Percentiles rank a stretch among this genome's conserved stretches.
Conservation (phyloP, 1,140 invertebrate genomes). For the Lamellibrachia luymesi region DNA sequence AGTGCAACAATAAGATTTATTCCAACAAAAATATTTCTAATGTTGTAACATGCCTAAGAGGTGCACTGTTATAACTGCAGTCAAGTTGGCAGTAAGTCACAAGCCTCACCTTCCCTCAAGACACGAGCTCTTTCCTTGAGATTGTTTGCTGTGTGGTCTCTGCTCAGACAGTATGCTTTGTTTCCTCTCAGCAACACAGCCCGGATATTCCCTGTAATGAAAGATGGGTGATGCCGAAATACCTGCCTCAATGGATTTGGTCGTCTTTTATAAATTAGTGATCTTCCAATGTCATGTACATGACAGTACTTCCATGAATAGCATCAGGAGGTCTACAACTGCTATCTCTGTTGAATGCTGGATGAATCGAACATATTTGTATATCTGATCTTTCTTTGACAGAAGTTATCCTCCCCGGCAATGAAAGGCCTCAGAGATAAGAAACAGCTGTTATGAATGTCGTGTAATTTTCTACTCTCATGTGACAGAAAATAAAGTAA, state of each 20-base stretch:
- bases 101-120: conserved; percentile 39
- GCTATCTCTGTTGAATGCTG: neutral
- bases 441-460: neutral
- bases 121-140: conserved; percentile 45
- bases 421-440: neutral
- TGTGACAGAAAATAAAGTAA: too few species aligned
- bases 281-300: neutral
- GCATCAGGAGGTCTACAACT: neutral
- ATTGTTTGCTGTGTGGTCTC: conserved; percentile 48
- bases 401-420: neutral
- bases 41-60: neutral
- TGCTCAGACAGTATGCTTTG: conserved; percentile 42
- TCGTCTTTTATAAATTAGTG: neutral
- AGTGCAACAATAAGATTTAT: neutral
- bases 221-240: neutral
- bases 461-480: too few species aligned
- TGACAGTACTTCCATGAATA: neutral
- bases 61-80: neutral
- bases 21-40: neutral
- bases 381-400: neutral
- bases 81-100: neutral
- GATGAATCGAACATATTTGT: too few species aligned
- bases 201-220: conserved; percentile 43
- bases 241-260: neutral
- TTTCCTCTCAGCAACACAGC: conserved; percentile 49